Conservation (phyloP, 1,140 invertebrate species). For the Aethina tumida region DNA sequence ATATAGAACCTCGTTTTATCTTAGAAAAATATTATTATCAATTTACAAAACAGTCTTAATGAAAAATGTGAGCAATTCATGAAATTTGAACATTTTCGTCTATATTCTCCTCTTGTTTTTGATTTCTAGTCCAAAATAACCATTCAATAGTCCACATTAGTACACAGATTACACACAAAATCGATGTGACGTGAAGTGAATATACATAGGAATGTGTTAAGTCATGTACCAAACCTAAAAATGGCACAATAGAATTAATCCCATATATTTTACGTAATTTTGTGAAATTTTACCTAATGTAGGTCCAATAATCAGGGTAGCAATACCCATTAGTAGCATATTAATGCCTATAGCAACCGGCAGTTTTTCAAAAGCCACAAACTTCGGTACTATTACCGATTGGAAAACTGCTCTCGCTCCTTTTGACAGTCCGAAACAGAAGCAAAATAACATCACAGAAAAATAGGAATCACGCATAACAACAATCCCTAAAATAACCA, state of each 20-base stretch:
- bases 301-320: constrained; percentile 36
- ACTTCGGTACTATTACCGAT: constrained; percentile 37
- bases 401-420: constrained; percentile 34
- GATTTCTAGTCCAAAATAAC: constrained; percentile 12
- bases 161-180: constrained; percentile 30
- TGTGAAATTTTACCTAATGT: constrained; percentile 34
- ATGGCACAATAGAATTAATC: not conserved
- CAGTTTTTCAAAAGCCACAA: constrained; percentile 39
- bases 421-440: constrained; percentile 29
- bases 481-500: constrained; percentile 11
- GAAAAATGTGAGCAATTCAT: too few species aligned
- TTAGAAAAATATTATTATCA: too few species aligned
- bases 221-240: constrained; percentile 34
- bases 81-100: too few species aligned
- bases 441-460: constrained; percentile 6
- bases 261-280: too few species aligned
- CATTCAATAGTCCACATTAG: constrained; percentile 31
- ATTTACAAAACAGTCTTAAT: too few species aligned
- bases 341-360: constrained; percentile 41
- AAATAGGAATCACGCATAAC: constrained; percentile 4
- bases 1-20: too few species aligned
- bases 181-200: constrained; percentile 26
- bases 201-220: constrained; percentile 27
- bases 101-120: too few species aligned
- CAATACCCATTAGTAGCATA: constrained; percentile 38